phyloP scores from a whole-genome alignment of 30 jellyfish, hydroid and myxozoan species.

The Chrysaora quinquecirrha region DNA sequence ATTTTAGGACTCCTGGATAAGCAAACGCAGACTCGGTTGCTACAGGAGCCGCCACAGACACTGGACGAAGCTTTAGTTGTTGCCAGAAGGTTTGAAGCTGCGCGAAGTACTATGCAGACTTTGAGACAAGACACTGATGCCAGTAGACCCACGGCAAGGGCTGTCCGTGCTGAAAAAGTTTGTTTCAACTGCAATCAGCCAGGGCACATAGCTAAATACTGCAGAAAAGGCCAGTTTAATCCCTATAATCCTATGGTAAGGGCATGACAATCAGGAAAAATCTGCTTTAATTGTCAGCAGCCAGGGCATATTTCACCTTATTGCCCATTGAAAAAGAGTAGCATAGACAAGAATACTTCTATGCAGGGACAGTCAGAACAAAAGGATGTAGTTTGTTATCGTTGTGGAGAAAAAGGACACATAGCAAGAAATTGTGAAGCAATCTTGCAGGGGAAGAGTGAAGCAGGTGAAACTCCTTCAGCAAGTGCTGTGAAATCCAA shows the following conservation, averaged over 20 bases:
- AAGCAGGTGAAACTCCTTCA: neutral
- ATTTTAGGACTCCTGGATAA: constrained; percentile 17
- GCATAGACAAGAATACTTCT: no score
- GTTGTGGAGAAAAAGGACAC: no score
- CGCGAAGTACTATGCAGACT: neutral
- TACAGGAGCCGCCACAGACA: no score
- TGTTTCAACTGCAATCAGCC: neutral
- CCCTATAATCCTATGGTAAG: neutral
- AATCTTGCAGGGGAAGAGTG: neutral
- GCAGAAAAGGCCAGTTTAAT: no score
- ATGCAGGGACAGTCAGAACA: no score
- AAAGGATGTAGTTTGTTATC: no score
- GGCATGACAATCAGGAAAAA: neutral
- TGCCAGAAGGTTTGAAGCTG: constrained; percentile 54
- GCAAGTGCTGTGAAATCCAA: no score
- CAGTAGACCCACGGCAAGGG: neutral
- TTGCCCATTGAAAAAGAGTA: constrained; percentile 8
- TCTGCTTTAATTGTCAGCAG: constrained; percentile 10
- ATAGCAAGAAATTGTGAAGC: no score
- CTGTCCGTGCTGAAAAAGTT: no score
- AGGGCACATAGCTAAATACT: no score
- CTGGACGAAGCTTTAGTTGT: constrained; percentile 25
- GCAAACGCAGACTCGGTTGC: constrained; percentile 22
- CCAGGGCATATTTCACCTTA: constrained; percentile 30
- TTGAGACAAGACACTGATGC: neutral